Percentiles rank a stretch among this genome's conserved stretches.
Evolutionary conservation across 2,797 vertebrate genomes (phyloP).

Genomic region (Thripadectes ignobilis): DNA sequence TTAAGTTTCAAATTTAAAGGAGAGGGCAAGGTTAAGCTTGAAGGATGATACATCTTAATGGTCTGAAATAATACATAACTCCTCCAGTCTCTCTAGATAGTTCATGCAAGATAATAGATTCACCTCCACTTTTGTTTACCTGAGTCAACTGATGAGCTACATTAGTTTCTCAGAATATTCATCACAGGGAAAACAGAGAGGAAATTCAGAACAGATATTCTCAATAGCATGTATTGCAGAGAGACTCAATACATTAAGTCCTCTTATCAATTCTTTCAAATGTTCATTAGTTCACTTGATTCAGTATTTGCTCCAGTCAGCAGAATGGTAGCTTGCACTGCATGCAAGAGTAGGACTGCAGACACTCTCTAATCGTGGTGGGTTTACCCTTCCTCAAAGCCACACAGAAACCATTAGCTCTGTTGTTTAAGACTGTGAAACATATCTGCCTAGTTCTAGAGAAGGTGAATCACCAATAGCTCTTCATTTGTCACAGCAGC

Average conservation of each 20-base stretch:
- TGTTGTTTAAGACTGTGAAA: neutral
- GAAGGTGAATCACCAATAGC: neutral
- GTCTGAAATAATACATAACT: neutral
- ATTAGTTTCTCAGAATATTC: neutral
- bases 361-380: neutral
- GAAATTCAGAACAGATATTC: neutral
- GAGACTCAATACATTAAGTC: neutral
- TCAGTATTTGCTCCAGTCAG: neutral
- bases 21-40: neutral
- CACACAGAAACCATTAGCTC: neutral
- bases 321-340: neutral
- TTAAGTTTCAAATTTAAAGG: neutral
- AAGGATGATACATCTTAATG: neutral
- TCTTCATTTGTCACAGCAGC: neutral
- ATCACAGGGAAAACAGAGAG: neutral
- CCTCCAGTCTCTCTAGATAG: neutral
- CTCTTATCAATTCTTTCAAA: neutral
- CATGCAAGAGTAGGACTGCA: neutral
- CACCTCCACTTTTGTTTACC: neutral
- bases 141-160: neutral
- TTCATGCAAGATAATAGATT: neutral
- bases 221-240: neutral
- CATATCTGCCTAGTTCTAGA: neutral
- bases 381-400: neutral
- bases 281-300: neutral